Evolutionary conservation across 2,888 invertebrate genomes (phyloP).

Genomic region (Parnassius apollo): DNA sequence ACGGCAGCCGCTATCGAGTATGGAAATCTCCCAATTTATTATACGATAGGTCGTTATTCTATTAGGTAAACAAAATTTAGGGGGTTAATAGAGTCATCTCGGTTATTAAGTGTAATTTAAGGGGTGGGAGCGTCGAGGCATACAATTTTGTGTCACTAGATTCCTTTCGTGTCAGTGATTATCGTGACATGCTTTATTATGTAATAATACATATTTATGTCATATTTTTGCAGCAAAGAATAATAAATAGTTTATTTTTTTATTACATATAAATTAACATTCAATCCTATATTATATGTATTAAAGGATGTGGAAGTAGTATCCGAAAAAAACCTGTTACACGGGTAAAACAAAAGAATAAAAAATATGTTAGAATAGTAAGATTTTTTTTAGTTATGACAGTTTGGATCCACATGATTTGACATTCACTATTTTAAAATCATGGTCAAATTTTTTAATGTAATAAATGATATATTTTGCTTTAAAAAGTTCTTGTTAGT

Average conservation of each 20-base stretch:
- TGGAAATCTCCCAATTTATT: conserved; percentile 80
- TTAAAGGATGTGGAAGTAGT: too few species aligned
- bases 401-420: too few species aligned
- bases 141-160: conserved; percentile 38
- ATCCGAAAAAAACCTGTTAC: too few species aligned
- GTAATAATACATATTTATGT: conserved; percentile 12
- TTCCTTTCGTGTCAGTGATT: conserved; percentile 34
- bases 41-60: conserved; percentile 78
- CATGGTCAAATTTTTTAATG: too few species aligned
- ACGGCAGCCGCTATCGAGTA: conserved; percentile 69
- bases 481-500: too few species aligned
- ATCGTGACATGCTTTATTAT: conserved; percentile 29
- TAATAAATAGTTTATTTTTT: background rate
- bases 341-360: too few species aligned
- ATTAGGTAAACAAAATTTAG: conserved; percentile 76
- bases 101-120: conserved; percentile 57
- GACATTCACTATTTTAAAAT: too few species aligned
- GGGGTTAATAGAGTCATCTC: conserved; percentile 75
- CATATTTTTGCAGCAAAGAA: background rate
- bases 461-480: too few species aligned
- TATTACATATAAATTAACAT: too few species aligned
- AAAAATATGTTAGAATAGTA: too few species aligned
- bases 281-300: too few species aligned
- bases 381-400: too few species aligned
- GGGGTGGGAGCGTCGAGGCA: conserved; percentile 39